Base-by-base conservation (phyloP, 2,888 invertebrate genomes). In the Pseudeuparius sepicola region DNA sequence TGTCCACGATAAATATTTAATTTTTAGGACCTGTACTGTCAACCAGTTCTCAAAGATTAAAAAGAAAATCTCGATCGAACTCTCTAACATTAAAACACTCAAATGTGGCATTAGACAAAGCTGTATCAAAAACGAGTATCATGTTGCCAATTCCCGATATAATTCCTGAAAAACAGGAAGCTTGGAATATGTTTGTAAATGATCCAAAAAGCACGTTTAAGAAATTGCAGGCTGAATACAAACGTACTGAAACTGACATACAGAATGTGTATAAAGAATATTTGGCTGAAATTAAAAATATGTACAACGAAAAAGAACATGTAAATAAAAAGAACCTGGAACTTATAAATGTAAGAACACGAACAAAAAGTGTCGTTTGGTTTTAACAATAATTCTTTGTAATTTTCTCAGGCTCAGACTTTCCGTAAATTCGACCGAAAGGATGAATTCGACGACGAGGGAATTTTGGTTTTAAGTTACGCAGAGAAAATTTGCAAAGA, bases 391-490 rank as follows among this genome's bases (percentile, higher is more conserved):
- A n/a, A n/a, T n/a, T n/a, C n/a, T n/a, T n/a, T n/a, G n/a, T n/a
- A n/a, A n/a, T n/a, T n/a, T n/a, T n/a, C 41, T 34, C 12, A 48
- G 46, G 45, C 43, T 5, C 44, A 40, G 30, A 42, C 45, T 9
- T 42, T 42, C 31, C 37, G 41, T 23, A 41, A 44, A 38, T 48
- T 45, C 26, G 37, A 32, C 18, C 30, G 7, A 4, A 12, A 17
- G 14, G 40, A 41, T 10, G 41, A 42, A 24, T 18, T 31, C 15
- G 40, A 44, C 29, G 34, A 39, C 5, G 17, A 43, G 2, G 36
- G 34, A 7, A 3, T 24, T 10, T 28, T 38, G 2, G 39, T 42
- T 14, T 16, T 39, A 12, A 40, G 31, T 14, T 39, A 37, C 18
- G 45, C 42, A 2, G 45, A 45, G 31, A 34, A 24, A 14, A 28